Conservation (phyloP, 1,140 invertebrate species). For the Drosophila arizonae region DNA sequence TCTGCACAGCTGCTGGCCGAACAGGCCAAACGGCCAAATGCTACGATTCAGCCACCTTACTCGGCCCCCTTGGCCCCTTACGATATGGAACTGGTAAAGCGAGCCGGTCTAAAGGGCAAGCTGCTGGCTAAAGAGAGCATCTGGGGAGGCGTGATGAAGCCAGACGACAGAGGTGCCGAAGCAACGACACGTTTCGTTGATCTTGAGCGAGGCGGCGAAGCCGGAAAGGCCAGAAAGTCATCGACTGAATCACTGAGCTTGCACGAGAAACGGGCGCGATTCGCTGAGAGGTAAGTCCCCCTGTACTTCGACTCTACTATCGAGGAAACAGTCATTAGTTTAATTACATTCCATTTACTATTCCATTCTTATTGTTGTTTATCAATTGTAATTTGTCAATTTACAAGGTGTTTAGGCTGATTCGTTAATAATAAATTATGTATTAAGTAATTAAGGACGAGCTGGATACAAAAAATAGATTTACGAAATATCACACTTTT, state of each 20-base stretch:
- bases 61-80: slow-evolving; percentile 62
- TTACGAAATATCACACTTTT: too few relatives aligned
- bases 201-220: slow-evolving; percentile 41
- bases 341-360: slow-evolving; percentile 37
- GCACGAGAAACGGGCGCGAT: slow-evolving; percentile 54
- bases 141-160: slow-evolving; percentile 20
- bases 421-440: background rate
- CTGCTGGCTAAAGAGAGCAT: slow-evolving; percentile 39
- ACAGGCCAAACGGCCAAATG: slow-evolving; percentile 4
- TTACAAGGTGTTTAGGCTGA: slow-evolving; percentile 59
- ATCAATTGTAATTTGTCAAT: slow-evolving; percentile 28
- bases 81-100: slow-evolving; percentile 63
- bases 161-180: background rate
- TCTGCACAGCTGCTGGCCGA: slow-evolving; percentile 37
- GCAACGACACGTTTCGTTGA: slow-evolving; percentile 44
- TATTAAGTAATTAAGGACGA: background rate
- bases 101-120: slow-evolving; percentile 38
- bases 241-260: slow-evolving; percentile 50
- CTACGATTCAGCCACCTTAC: slow-evolving; percentile 47
- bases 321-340: slow-evolving; percentile 59
- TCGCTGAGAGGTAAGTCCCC: slow-evolving; percentile 50
- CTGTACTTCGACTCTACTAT: background rate
- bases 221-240: slow-evolving; percentile 31
- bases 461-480: too few relatives aligned
- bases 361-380: slow-evolving; percentile 17